These are phyloP conservation scores for Mallateleia sp. DNA, from an alignment of 2,888 invertebrate genomes.

Conservation along the genomic window DNA sequence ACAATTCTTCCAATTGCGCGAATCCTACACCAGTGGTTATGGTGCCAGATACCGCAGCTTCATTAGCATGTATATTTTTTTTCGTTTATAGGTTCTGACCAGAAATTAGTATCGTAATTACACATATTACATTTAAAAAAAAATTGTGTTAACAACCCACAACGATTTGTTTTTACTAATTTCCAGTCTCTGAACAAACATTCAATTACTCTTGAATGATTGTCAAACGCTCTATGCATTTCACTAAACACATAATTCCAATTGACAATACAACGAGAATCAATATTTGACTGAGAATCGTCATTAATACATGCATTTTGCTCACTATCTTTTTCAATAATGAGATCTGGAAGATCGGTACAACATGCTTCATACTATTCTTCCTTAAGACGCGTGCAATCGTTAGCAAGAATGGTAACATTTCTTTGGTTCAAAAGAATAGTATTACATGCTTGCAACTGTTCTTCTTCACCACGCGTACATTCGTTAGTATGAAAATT, in stretches of 20 bases:
- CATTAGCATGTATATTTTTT: not conserved
- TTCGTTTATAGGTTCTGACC: conserved; percentile 44
- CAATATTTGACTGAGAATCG: not conserved
- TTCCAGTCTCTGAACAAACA: conserved; percentile 20
- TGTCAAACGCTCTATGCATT: conserved; percentile 2
- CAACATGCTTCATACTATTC: not conserved
- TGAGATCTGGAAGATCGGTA: not conserved
- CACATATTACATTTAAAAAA: conserved; percentile 12
- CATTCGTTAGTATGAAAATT: too few relatives aligned
- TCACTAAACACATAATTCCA: not conserved
- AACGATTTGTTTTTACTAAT: not conserved
- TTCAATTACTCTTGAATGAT: not conserved
- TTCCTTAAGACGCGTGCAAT: too few relatives aligned
- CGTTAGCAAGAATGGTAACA: too few relatives aligned
- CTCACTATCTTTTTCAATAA: not conserved
- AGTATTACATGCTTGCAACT: too few relatives aligned
- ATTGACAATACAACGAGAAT: not conserved
- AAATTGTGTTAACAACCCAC: not conserved
- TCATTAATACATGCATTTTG: not conserved
- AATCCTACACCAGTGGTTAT: not conserved
- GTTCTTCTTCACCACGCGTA: too few relatives aligned
- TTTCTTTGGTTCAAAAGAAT: too few relatives aligned
- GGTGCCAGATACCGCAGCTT: conserved; percentile 6
- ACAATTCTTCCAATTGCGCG: conserved; percentile 1
- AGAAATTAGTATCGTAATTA: conserved; percentile 56